Conservation (phyloP, 2,888 invertebrate species). For the Perizoma flavofasciatum region DNA sequence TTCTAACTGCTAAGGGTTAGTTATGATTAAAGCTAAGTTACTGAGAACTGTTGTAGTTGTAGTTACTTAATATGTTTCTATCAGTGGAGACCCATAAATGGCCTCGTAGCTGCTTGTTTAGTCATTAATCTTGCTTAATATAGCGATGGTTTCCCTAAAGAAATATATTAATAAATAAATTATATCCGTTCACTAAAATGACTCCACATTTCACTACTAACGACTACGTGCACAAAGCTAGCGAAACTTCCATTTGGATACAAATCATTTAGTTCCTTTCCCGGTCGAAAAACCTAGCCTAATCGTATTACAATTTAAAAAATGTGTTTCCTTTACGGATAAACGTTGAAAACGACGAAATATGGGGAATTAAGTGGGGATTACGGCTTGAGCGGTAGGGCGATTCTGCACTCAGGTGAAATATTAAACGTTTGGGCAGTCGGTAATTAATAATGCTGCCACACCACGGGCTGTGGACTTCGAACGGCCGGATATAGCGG, state of each 20-base stretch:
- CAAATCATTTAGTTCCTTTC: slow-evolving; percentile 10
- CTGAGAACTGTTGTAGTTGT: no score
- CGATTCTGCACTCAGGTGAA: slow-evolving; percentile 71
- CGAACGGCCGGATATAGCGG: slow-evolving; percentile 69
- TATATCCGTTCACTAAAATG: no score
- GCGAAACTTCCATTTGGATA: slow-evolving; percentile 8
- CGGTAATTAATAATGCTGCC: slow-evolving; percentile 78
- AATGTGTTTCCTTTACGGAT: slow-evolving; percentile 57
- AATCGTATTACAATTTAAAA: slow-evolving; percentile 59
- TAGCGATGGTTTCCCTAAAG: no score
- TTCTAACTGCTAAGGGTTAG: no score
- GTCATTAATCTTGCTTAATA: no score
- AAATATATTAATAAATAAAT: no score
- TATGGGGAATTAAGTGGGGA: slow-evolving; percentile 72
- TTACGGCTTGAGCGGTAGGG: slow-evolving; percentile 67
- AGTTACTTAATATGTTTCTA: no score
- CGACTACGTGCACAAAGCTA: slow-evolving; percentile 1
- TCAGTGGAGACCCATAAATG: no score
- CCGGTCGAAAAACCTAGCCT: slow-evolving; percentile 33
- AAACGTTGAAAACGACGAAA: slow-evolving; percentile 66
- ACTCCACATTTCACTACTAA: not conserved
- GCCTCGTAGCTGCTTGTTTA: no score
- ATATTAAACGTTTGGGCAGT: slow-evolving; percentile 75
- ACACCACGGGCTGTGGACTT: slow-evolving; percentile 47
- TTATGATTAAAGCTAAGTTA: no score